Evolutionary conservation across 1,140 invertebrate genomes (phyloP).

Genomic region (Trachymyrmex cornetzi): DNA sequence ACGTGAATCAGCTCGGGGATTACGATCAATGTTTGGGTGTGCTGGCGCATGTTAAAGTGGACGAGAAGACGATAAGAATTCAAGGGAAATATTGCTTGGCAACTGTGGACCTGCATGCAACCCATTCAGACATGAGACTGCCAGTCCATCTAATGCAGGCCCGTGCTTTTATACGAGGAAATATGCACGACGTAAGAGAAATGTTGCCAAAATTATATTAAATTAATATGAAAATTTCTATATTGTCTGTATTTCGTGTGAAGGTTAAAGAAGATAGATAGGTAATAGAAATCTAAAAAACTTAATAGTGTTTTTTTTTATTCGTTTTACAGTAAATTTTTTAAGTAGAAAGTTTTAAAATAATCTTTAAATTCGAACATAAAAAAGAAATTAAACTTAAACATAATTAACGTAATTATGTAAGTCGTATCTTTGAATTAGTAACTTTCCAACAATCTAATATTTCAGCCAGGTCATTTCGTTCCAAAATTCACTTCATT

Average conservation of each 20-base stretch:
- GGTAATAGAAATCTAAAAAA: neutral
- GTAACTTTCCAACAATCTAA: no score
- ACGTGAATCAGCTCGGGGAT: slow-evolving; percentile 91
- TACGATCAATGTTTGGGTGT: slow-evolving; percentile 90
- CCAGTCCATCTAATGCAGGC: slow-evolving; percentile 89
- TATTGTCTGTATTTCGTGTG: neutral
- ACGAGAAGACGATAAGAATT: slow-evolving; percentile 86
- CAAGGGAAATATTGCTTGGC: slow-evolving; percentile 91
- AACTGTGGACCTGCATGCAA: slow-evolving; percentile 88
- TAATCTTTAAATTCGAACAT: neutral
- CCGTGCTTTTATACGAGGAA: slow-evolving; percentile 88
- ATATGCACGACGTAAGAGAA: slow-evolving; percentile 89
- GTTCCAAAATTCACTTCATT: slow-evolving; percentile 90
- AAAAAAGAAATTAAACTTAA: no score
- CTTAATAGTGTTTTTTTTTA: neutral
- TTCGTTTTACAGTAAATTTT: neutral
- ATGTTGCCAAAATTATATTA: slow-evolving; percentile 55
- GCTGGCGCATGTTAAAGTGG: slow-evolving; percentile 87
- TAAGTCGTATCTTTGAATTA: no score
- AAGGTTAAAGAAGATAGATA: slow-evolving; percentile 13
- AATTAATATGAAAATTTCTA: neutral
- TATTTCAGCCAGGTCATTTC: slow-evolving; percentile 89
- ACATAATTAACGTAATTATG: no score
- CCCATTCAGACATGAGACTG: slow-evolving; percentile 86
- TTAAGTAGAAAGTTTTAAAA: neutral